Conservation (phyloP, 2,888 invertebrate species). For the Abscondita cerata region DNA sequence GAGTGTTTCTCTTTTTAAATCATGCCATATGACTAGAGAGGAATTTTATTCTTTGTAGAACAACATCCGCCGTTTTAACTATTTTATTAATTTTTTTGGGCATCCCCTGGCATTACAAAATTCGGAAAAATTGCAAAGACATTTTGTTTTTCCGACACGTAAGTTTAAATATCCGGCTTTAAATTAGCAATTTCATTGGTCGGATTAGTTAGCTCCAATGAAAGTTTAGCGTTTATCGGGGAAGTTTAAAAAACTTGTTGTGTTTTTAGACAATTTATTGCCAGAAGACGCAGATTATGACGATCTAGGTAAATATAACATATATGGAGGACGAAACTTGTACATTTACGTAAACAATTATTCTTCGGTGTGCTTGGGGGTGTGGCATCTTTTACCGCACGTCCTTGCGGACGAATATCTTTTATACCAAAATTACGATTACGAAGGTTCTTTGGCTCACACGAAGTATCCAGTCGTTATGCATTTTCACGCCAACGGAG, state of each 20-base stretch:
- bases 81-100: conserved; percentile 64
- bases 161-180: conserved; percentile 62
- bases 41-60: not conserved
- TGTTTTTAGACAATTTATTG: not conserved
- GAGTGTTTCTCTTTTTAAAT: no score
- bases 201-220: not conserved
- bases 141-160: conserved; percentile 78
- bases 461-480: conserved; percentile 53
- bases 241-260: no score
- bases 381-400: conserved; percentile 83
- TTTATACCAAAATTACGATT: conserved; percentile 59
- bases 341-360: conserved; percentile 61
- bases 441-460: conserved; percentile 62
- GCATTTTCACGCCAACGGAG: conserved; percentile 57
- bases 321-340: conserved; percentile 63
- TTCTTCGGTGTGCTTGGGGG: conserved; percentile 58
- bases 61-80: not conserved
- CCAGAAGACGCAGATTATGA: conserved; percentile 37
- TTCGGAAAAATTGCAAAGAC: conserved; percentile 71
- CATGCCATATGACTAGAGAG: no score
- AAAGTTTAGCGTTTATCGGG: not conserved
- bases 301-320: conserved; percentile 10
- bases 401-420: conserved; percentile 63
- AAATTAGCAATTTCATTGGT: not conserved
- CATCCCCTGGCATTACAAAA: conserved; percentile 75